Base-by-base conservation (phyloP, 2,797 vertebrate species). In the Enteromius thamalakanensis region DNA sequence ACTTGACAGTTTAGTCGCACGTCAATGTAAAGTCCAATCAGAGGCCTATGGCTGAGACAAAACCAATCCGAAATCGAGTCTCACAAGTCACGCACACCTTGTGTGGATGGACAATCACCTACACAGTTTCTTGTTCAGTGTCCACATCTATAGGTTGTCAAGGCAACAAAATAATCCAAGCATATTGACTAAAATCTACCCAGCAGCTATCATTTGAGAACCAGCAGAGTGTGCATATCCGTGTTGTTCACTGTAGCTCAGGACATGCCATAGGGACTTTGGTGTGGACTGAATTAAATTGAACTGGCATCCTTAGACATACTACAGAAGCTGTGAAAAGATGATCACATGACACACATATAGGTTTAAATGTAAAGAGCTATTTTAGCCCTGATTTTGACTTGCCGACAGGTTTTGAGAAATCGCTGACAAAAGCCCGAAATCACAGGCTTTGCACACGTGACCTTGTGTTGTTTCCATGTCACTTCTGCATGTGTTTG, bases 181-280 rank as follows among this genome's bases (percentile, higher is more conserved):
- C 71, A 9, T 72, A 32, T 34, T 72, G 37, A 60, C 53, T 47
- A 72, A 34, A 26, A 64, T 19, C 19, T 72, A 49, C 51, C 19
- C 11, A 11, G 40, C 69, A 74, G 4, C 12, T n/a, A 60, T 81
- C 19, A 74, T 74, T 74, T 74, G 14, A 74, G 29, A 64, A 81
- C 7, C 69, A 51, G 79, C 40, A 47, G 67, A 26, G 69, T 71
- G 68, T 72, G 55, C 2, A 0, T 29, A n/a, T 15, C 11, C 8
- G 29, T 47, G 19, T 29, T 71, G 23, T 26, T 74, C 14, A 34
- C 23, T 37, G 49, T 17, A 60, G 79, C 14, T 45, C 78, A 12
- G 34, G 32, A 26, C 34, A 26, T 51, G 29, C 14, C 42, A 37
- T 21, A 32, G 26, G 58, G 67, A 55, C 23, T 45, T 68, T 80